A percentile compares a stretch with the other conserved stretches of the same genome.
phyloP scores from a whole-genome alignment of 1,140 invertebrate species.

The Macrocentrus cingulum region DNA sequence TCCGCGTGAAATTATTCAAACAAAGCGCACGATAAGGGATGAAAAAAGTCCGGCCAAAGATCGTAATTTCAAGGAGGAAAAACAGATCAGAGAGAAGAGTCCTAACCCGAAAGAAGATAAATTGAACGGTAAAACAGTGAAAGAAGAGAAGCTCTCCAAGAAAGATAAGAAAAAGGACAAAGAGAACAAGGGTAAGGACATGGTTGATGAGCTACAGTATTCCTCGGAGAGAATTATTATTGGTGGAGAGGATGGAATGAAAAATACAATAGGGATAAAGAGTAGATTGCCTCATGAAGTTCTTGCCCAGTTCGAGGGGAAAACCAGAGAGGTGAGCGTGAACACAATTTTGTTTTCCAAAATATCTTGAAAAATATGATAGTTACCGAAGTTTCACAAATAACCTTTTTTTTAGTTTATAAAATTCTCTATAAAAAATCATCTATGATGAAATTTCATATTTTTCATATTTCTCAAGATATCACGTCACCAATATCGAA shows the following conservation, averaged over 20 bases:
- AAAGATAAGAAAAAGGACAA: slow-evolving; percentile 51
- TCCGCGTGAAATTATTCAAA: slow-evolving; percentile 40
- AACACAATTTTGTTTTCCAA: no score
- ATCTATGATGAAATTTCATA: no score
- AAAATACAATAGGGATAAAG: slow-evolving; percentile 53
- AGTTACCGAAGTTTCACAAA: no score
- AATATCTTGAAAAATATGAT: no score
- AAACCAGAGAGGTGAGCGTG: slow-evolving; percentile 73
- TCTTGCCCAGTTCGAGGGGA: slow-evolving; percentile 76
- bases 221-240: slow-evolving; percentile 75
- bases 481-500: no score
- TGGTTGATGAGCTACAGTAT: slow-evolving; percentile 42
- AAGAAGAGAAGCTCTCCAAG: slow-evolving; percentile 43
- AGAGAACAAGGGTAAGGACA: slow-evolving; percentile 39
- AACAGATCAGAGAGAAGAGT: slow-evolving; percentile 35
- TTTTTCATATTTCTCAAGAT: no score
- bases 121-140: slow-evolving; percentile 37
- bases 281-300: slow-evolving; percentile 70
- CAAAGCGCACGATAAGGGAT: slow-evolving; percentile 33
- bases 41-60: slow-evolving; percentile 34
- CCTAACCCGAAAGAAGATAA: slow-evolving; percentile 40
- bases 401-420: no score
- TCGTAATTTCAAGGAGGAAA: slow-evolving; percentile 42
- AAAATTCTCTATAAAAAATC: no score
- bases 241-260: slow-evolving; percentile 71